Conservation (phyloP, 2,797 vertebrate species). For the Poecilia velifera region DNA sequence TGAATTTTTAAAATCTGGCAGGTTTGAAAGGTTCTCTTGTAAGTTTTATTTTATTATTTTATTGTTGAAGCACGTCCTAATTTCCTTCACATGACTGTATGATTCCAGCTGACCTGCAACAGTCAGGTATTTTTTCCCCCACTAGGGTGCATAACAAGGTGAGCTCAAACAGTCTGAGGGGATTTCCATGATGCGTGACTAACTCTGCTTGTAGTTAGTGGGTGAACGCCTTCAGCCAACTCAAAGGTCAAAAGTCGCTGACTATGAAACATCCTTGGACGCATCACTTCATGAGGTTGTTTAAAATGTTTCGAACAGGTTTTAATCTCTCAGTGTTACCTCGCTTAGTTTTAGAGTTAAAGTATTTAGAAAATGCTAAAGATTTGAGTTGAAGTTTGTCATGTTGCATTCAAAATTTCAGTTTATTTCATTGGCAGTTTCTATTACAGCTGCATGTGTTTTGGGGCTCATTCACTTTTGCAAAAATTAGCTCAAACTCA, state of each 20-base stretch:
- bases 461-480: not conserved
- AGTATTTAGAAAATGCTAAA: not conserved
- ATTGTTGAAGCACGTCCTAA: not conserved
- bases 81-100: slow-evolving; percentile 3
- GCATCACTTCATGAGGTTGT: slow-evolving; percentile 5
- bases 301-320: not conserved
- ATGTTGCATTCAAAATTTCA: not conserved
- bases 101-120: slow-evolving; percentile 39
- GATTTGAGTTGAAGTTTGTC: not conserved
- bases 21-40: not conserved
- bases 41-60: not conserved
- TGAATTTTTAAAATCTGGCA: not conserved
- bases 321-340: not conserved
- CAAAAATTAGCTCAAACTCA: not conserved
- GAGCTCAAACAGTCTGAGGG: slow-evolving; percentile 17
- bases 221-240: slow-evolving; percentile 7
- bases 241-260: slow-evolving; percentile 29
- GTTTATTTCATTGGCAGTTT: not conserved
- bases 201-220: not conserved
- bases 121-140: not conserved
- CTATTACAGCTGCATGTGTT: not conserved
- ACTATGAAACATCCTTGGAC: not conserved
- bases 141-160: slow-evolving; percentile 24
- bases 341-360: not conserved
- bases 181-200: slow-evolving; percentile 28